Conservation (phyloP, 1,140 invertebrate genomes). For the Listronotus oregonensis region DNA sequence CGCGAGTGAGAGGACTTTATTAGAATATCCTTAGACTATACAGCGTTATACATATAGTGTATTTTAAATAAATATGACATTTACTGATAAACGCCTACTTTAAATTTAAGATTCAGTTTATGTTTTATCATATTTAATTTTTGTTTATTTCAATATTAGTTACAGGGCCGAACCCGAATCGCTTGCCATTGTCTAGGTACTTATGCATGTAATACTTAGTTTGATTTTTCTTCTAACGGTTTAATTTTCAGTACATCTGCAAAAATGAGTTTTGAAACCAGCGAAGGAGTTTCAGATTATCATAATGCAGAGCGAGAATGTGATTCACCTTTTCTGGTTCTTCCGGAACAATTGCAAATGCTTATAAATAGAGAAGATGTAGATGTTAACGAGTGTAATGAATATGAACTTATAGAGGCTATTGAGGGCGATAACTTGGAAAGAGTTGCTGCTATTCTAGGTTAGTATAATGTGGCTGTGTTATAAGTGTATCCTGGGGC, state of each 20-base stretch:
- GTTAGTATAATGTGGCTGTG: constrained; percentile 37
- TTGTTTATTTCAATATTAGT: too few relatives aligned
- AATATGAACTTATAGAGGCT: constrained; percentile 53
- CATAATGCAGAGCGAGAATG: too few relatives aligned
- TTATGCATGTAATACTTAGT: background rate
- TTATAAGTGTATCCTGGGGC: too few relatives aligned
- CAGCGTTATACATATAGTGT: too few relatives aligned
- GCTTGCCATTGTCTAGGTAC: background rate
- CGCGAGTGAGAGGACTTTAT: too few relatives aligned
- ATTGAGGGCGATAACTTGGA: constrained; percentile 71
- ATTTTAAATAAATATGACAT: too few relatives aligned
- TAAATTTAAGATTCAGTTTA: too few relatives aligned
- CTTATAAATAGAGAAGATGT: background rate
- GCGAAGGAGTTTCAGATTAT: background rate
- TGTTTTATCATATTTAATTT: too few relatives aligned
- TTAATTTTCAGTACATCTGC: constrained; percentile 53
- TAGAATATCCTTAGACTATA: too few relatives aligned
- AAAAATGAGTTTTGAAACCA: constrained; percentile 49
- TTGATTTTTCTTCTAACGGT: background rate
- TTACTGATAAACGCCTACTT: too few relatives aligned
- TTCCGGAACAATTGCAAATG: background rate
- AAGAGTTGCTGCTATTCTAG: constrained; percentile 65
- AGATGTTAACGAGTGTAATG: constrained; percentile 21
- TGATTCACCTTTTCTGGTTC: constrained; percentile 21
- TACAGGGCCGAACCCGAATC: too few relatives aligned